Conservation (phyloP, 2,797 vertebrate species). For the Myotis daubentonii region DNA sequence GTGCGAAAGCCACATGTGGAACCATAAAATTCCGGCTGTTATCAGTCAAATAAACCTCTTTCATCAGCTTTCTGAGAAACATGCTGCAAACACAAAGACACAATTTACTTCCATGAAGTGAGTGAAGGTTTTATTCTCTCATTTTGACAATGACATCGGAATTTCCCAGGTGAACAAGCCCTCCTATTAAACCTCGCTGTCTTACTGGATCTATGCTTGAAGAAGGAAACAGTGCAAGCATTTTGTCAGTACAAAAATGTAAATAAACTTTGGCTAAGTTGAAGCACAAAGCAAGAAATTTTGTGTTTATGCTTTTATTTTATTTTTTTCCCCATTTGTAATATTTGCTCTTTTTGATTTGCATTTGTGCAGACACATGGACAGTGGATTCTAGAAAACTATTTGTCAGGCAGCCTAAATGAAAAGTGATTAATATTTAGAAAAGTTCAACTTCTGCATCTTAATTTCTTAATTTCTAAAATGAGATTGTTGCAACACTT, state of each 20-base stretch:
- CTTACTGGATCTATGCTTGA: background rate
- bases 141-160: slow-evolving; percentile 57
- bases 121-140: slow-evolving; percentile 65
- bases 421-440: slow-evolving; percentile 34
- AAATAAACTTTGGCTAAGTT: background rate
- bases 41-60: slow-evolving; percentile 66
- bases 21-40: slow-evolving; percentile 42
- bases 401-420: slow-evolving; percentile 17
- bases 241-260: background rate
- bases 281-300: slow-evolving; percentile 2
- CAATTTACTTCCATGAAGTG: slow-evolving; percentile 58
- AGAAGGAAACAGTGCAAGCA: background rate
- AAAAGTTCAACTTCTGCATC: slow-evolving; percentile 29
- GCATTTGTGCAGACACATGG: slow-evolving; percentile 7
- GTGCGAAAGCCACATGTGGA: slow-evolving; percentile 33
- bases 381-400: slow-evolving; percentile 17
- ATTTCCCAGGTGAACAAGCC: slow-evolving; percentile 58
- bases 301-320: background rate
- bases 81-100: slow-evolving; percentile 44
- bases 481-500: background rate
- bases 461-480: slow-evolving; percentile 60
- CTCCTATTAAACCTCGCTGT: slow-evolving; percentile 51
- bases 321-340: background rate
- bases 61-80: slow-evolving; percentile 59
- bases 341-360: slow-evolving; percentile 43